Conservation (phyloP, 2,113 vertebrate species). For the Clinocottus analis region DNA sequence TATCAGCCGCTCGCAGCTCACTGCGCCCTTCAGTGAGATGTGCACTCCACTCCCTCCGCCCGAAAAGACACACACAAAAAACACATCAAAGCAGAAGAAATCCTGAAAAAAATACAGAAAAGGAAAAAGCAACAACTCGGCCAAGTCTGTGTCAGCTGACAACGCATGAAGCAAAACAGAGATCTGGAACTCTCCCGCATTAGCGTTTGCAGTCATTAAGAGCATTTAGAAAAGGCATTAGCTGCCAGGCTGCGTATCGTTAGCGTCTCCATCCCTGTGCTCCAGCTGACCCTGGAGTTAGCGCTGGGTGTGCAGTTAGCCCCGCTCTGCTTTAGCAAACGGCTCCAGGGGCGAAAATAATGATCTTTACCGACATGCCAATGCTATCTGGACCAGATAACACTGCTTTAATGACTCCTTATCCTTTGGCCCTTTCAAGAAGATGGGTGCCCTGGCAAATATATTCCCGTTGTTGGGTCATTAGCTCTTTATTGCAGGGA, state of each 20-base stretch:
- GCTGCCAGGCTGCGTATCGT: constrained; percentile 78
- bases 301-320: constrained; percentile 61
- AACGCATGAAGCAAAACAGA: constrained; percentile 62
- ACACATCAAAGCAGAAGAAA: constrained; percentile 27
- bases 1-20: constrained; percentile 40
- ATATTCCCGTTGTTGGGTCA: constrained; percentile 78
- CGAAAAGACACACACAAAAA: neutral
- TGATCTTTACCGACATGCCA: constrained; percentile 84
- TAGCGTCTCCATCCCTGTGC: constrained; percentile 74
- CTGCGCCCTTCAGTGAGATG: constrained; percentile 47
- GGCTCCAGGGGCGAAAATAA: constrained; percentile 85
- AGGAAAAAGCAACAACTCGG: constrained; percentile 32
- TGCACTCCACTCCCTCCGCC: neutral
- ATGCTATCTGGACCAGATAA: constrained; percentile 84
- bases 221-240: constrained; percentile 78
- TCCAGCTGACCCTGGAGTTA: constrained; percentile 75
- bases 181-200: constrained; percentile 50
- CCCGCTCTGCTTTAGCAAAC: constrained; percentile 75
- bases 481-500: constrained; percentile 79
- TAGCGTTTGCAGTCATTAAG: constrained; percentile 71
- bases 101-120: constrained; percentile 42
- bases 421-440: constrained; percentile 80
- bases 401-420: constrained; percentile 81
- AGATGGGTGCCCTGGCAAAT: constrained; percentile 76
- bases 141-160: constrained; percentile 56